phyloP scores from a whole-genome alignment of 1,140 invertebrate genomes.

The Scylla paramamosain region DNA sequence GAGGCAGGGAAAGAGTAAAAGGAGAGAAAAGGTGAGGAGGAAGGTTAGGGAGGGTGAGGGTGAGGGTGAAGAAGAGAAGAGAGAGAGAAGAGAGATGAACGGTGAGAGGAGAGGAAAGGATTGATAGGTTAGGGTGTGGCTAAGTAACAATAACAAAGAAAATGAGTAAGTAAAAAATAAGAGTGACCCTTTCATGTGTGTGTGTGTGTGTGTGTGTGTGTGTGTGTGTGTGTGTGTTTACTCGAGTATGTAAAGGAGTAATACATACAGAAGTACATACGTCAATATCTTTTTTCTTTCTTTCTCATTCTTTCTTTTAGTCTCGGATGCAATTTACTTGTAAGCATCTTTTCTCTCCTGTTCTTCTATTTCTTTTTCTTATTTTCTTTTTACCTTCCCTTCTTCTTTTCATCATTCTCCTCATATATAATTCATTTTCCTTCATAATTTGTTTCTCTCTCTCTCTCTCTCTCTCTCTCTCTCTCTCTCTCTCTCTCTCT shows the following conservation, averaged over 20 bases:
- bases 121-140: background rate
- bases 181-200: background rate
- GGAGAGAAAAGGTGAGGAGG: too few relatives aligned
- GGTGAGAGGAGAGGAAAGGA: too few relatives aligned
- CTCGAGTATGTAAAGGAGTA: constrained; percentile 31
- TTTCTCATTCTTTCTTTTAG: background rate
- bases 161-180: too few relatives aligned
- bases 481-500: constrained; percentile 4
- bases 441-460: background rate
- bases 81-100: too few relatives aligned
- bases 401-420: background rate
- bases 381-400: background rate
- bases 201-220: constrained; percentile 50
- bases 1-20: background rate
- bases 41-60: too few relatives aligned
- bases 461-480: background rate
- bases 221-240: constrained; percentile 47
- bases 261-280: background rate
- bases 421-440: too few relatives aligned
- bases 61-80: too few relatives aligned
- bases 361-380: background rate
- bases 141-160: background rate
- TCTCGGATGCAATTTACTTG: background rate
- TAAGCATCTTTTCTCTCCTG: background rate
- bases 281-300: background rate